phyloP scores from a whole-genome alignment of 2,113 vertebrate species.

The Benitochromis conjunctus region DNA sequence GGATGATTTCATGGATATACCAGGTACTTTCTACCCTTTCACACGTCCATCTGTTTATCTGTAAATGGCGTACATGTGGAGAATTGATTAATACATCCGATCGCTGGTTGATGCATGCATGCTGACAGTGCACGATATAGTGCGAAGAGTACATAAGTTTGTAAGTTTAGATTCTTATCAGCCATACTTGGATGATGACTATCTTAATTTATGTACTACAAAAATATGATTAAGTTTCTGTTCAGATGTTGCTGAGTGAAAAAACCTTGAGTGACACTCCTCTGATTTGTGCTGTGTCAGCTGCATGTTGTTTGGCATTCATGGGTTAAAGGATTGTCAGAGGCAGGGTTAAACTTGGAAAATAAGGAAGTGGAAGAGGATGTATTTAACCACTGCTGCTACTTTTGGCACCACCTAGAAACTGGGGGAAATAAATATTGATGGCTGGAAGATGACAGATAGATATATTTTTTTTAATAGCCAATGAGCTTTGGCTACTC shows the following conservation, averaged over 20 bases:
- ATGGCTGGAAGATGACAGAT: background rate
- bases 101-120: background rate
- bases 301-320: background rate
- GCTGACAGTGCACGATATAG: background rate
- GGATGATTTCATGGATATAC: conserved; percentile 94
- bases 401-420: background rate
- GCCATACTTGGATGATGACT: background rate
- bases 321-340: conserved; percentile 19
- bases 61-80: background rate
- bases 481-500: background rate
- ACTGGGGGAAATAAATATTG: background rate
- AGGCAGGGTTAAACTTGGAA: background rate
- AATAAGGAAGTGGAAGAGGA: conserved; percentile 62
- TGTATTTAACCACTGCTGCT: conserved; percentile 48
- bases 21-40: conserved; percentile 72
- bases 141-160: background rate
- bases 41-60: background rate
- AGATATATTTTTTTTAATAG: no score
- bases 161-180: background rate
- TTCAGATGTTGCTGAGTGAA: background rate
- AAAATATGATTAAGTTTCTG: background rate
- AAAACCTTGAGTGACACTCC: background rate
- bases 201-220: background rate
- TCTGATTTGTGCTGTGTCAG: background rate
- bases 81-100: background rate